Conservation (phyloP, 53 echinoderm and acorn worm genomes). For the Henricia sp. region DNA sequence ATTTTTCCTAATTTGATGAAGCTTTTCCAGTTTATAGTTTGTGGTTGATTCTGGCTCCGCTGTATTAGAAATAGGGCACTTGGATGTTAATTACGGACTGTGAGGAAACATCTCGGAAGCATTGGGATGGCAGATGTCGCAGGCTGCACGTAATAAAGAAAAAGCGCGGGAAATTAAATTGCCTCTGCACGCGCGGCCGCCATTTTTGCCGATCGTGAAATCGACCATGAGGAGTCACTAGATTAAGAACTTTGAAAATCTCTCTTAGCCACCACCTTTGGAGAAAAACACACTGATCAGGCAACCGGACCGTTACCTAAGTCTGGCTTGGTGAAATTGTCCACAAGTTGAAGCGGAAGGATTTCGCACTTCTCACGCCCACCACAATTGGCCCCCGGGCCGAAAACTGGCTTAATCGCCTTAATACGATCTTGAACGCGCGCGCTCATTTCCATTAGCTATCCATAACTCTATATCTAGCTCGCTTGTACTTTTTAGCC, state of each 20-base stretch:
- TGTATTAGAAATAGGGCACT: neutral
- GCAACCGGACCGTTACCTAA: neutral
- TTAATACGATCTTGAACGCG: constrained; percentile 28
- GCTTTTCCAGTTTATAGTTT: neutral
- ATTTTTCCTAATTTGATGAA: neutral
- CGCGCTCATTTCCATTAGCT: constrained; percentile 42
- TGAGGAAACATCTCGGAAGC: constrained; percentile 16
- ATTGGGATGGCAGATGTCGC: constrained; percentile 44
- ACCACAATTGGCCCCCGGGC: constrained; percentile 42
- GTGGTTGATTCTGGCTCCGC: neutral
- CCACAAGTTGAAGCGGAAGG: constrained; percentile 52
- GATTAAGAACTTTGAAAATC: constrained; percentile 19
- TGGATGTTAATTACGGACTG: neutral
- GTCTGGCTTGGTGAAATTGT: constrained; percentile 1
- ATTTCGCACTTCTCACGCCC: neutral
- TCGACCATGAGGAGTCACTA: constrained; percentile 31
- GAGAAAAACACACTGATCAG: neutral
- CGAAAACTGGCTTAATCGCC: constrained; percentile 56
- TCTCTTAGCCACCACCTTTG: neutral
- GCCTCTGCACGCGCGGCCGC: constrained; percentile 8
- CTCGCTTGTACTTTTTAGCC: neutral
- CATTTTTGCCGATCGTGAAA: constrained; percentile 44
- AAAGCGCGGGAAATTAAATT: constrained; percentile 34
- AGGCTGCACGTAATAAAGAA: neutral
- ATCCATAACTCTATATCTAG: constrained; percentile 39